phyloP scores from a whole-genome alignment of 2,888 invertebrate species.

The Thymelicus acteon region DNA sequence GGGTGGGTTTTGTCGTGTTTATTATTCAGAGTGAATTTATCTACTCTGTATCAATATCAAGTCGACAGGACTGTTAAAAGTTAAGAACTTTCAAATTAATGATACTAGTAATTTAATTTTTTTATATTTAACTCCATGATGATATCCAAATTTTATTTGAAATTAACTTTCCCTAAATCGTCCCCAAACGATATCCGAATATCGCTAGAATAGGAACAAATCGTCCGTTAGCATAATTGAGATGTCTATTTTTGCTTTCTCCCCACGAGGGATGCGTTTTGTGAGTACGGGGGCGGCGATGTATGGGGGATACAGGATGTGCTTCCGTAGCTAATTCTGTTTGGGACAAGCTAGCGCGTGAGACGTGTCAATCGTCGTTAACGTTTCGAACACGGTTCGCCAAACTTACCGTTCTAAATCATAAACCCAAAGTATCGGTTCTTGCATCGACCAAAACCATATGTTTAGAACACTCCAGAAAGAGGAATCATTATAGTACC shows the following conservation, averaged over 20 bases:
- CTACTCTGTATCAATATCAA: no score
- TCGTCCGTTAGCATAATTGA: constrained; percentile 7
- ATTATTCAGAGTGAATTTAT: neutral
- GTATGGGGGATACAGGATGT: constrained; percentile 44
- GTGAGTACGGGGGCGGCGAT: constrained; percentile 34
- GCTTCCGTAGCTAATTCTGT: constrained; percentile 51
- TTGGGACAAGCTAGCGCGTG: constrained; percentile 26
- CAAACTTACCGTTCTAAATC: neutral
- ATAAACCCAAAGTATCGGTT: neutral
- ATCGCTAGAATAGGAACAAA: constrained; percentile 10
- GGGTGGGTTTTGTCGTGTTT: neutral
- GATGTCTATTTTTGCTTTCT: constrained; percentile 15
- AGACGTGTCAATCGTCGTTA: constrained; percentile 25
- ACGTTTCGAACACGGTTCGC: constrained; percentile 1
- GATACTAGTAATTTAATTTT: no score
- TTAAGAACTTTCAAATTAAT: no score
- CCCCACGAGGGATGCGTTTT: constrained; percentile 23
- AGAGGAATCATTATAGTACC: no score
- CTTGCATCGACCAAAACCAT: no score
- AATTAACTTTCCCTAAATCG: neutral
- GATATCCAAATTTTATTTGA: neutral
- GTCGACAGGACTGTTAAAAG: no score
- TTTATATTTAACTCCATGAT: no score
- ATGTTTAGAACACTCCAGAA: neutral
- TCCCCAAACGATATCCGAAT: neutral